Evolutionary conservation across 2,888 invertebrate species (phyloP).

Genomic region (Ophioninae sp.): DNA sequence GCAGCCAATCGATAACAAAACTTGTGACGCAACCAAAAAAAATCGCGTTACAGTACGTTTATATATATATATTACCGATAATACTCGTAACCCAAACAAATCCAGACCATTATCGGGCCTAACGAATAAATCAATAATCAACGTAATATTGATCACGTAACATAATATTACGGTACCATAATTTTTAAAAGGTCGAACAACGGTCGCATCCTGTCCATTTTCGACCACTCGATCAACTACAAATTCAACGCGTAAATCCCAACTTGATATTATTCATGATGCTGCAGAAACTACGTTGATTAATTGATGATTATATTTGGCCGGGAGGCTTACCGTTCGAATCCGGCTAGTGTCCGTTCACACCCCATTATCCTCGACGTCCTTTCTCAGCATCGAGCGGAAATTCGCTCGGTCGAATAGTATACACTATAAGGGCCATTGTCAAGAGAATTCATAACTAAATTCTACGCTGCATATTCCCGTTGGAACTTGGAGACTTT

Average conservation of each 20-base stretch:
- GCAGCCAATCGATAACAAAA: no score
- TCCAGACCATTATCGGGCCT: no score
- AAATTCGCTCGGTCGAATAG: neutral
- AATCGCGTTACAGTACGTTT: no score
- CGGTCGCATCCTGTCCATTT: neutral
- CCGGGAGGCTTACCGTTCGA: neutral
- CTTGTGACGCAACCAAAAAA: no score
- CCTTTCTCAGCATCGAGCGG: neutral
- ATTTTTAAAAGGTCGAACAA: neutral
- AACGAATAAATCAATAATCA: neutral
- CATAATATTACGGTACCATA: neutral
- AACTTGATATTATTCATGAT: neutral
- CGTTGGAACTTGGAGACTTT: slow-evolving; percentile 37
- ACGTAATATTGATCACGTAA: neutral
- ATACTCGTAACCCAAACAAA: no score
- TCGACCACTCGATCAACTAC: neutral
- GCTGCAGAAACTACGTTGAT: neutral
- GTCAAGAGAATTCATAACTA: slow-evolving; percentile 26
- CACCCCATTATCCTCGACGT: neutral
- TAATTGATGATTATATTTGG: slow-evolving; percentile 1
- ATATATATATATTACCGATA: no score
- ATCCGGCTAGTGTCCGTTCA: neutral
- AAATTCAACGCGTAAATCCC: neutral
- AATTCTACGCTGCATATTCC: slow-evolving; percentile 8
- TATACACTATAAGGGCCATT: slow-evolving; percentile 6